Conservation (phyloP, 2,888 invertebrate genomes). For the Macropis europaea region DNA sequence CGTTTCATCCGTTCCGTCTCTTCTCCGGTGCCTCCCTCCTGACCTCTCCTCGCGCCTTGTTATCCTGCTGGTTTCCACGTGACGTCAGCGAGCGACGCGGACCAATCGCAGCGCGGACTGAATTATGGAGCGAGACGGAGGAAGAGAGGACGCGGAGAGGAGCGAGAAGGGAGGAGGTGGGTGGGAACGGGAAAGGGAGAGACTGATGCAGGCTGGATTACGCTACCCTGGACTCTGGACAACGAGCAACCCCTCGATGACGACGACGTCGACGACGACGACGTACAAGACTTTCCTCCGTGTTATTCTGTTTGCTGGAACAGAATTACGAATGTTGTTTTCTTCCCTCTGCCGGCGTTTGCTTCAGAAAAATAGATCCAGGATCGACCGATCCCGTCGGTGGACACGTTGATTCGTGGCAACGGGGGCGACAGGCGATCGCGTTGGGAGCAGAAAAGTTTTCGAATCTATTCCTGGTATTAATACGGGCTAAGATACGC, state of each 20-base stretch:
- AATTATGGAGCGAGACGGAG: constrained; percentile 71
- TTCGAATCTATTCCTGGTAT: constrained; percentile 14
- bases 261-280: constrained; percentile 34
- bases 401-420: background rate
- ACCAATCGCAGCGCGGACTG: constrained; percentile 71
- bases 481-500: constrained; percentile 32
- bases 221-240: constrained; percentile 63
- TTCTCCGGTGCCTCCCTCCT: constrained; percentile 18
- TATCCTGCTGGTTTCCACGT: constrained; percentile 72
- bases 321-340: constrained; percentile 27
- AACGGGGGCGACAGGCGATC: background rate
- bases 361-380: background rate
- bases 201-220: constrained; percentile 68
- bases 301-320: constrained; percentile 30
- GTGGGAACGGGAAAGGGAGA: constrained; percentile 22
- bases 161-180: constrained; percentile 42
- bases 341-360: background rate
- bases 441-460: background rate
- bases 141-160: constrained; percentile 15
- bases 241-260: constrained; percentile 55
- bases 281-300: constrained; percentile 15
- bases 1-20: constrained; percentile 27
- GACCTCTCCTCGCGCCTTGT: constrained; percentile 54
- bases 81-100: constrained; percentile 71
- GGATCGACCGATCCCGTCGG: background rate